These are phyloP conservation scores for Battus philenor DNA, from an alignment of 1,140 invertebrate species.

Conservation along the genomic window DNA sequence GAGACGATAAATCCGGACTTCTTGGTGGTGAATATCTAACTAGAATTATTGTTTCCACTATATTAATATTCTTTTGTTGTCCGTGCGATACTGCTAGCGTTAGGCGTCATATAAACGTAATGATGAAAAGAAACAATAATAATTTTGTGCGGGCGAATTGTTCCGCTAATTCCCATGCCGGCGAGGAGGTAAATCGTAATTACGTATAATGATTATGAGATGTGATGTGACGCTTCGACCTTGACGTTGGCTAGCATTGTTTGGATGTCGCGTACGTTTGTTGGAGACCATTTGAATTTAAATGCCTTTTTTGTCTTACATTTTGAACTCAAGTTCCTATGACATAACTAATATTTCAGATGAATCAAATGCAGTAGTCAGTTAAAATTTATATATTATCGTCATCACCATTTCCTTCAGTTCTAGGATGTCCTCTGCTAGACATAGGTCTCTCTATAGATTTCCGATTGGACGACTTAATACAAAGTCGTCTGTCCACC, in stretches of 20 bases:
- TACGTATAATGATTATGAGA: conserved; percentile 62
- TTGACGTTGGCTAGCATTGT: conserved; percentile 62
- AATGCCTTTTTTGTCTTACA: conserved; percentile 27
- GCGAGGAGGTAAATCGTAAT: conserved; percentile 46
- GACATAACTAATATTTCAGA: too few species aligned
- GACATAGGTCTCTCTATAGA: too few species aligned
- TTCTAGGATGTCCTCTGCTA: too few species aligned
- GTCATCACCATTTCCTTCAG: too few species aligned
- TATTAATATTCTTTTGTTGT: conserved; percentile 1
- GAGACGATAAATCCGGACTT: too few species aligned
- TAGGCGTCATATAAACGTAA: conserved; percentile 7
- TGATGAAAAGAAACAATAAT: conserved; percentile 10
- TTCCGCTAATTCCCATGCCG: conserved; percentile 30
- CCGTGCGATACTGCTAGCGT: conserved; percentile 6
- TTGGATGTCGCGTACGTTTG: conserved; percentile 36
- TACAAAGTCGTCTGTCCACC: too few species aligned
- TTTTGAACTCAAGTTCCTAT: too few species aligned
- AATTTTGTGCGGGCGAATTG: conserved; percentile 18
- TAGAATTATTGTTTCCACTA: too few species aligned
- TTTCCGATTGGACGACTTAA: too few species aligned
- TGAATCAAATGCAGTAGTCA: too few species aligned
- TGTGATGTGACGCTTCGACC: conserved; percentile 41
- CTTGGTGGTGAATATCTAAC: too few species aligned
- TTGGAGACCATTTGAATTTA: conserved; percentile 41
- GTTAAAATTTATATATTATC: too few species aligned